Evolutionary conservation across 2,113 vertebrate genomes (phyloP).

Genomic region (Taxidea taxus): DNA sequence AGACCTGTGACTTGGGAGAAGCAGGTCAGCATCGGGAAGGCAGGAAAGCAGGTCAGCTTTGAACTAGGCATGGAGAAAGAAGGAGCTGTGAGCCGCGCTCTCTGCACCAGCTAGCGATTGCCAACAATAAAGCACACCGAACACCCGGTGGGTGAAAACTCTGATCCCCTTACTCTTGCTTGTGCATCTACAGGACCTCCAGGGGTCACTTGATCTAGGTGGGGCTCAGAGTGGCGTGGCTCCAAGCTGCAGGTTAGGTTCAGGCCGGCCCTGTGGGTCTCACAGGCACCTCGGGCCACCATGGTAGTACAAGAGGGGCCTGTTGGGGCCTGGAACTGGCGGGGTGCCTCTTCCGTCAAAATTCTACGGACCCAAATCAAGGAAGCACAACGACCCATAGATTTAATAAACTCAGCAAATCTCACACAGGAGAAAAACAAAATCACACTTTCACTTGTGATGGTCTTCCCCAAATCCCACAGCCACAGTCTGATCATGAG

Average conservation of each 20-base stretch:
- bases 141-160: background rate
- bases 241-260: background rate
- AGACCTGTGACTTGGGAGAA: background rate
- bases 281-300: background rate
- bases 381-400: background rate
- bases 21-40: background rate
- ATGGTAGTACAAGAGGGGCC: background rate
- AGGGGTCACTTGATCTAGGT: no score
- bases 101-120: background rate
- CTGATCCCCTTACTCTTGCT: background rate
- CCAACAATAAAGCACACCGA: background rate
- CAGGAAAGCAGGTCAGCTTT: no score
- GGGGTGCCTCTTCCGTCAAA: background rate
- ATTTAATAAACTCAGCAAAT: background rate
- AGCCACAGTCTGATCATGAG: background rate
- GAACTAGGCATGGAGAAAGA: background rate
- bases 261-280: background rate
- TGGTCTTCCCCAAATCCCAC: background rate
- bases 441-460: background rate
- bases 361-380: background rate
- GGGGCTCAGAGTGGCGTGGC: background rate
- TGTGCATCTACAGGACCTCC: background rate
- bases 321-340: background rate
- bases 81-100: background rate
- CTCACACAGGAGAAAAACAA: background rate